Evolutionary conservation across 2,113 vertebrate genomes (phyloP).

Genomic region (Carassius auratus): DNA sequence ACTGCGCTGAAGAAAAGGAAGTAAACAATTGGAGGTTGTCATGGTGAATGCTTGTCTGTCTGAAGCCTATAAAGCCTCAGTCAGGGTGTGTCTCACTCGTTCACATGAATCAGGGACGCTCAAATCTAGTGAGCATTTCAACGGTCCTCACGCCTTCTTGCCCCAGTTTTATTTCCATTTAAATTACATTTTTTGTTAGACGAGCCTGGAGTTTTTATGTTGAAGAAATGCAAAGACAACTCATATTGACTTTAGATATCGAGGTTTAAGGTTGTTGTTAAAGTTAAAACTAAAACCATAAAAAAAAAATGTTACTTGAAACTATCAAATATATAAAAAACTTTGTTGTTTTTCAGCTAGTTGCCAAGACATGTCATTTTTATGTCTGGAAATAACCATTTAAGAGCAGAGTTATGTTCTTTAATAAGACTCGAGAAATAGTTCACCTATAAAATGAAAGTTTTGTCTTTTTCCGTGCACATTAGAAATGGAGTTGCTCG

Average conservation of each 20-base stretch:
- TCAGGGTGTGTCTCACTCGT: slow-evolving; percentile 47
- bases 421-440: background rate
- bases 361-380: background rate
- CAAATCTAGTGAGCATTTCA: background rate
- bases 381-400: background rate
- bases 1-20: slow-evolving; percentile 58
- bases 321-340: no score
- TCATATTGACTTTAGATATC: no score
- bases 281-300: no score
- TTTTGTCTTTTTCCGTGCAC: background rate
- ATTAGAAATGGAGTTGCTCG: background rate
- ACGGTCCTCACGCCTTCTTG: no score
- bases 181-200: no score
- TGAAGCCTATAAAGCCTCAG: slow-evolving; percentile 52
- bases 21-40: slow-evolving; percentile 77
- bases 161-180: no score
- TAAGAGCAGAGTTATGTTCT: background rate
- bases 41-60: slow-evolving; percentile 67
- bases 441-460: background rate
- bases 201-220: no score
- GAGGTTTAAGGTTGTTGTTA: no score
- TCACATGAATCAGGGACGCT: slow-evolving; percentile 11
- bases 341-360: no score
- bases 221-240: no score
- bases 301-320: no score